phyloP scores from a whole-genome alignment of 1,140 invertebrate genomes.

The Drosophila ohnishii region DNA sequence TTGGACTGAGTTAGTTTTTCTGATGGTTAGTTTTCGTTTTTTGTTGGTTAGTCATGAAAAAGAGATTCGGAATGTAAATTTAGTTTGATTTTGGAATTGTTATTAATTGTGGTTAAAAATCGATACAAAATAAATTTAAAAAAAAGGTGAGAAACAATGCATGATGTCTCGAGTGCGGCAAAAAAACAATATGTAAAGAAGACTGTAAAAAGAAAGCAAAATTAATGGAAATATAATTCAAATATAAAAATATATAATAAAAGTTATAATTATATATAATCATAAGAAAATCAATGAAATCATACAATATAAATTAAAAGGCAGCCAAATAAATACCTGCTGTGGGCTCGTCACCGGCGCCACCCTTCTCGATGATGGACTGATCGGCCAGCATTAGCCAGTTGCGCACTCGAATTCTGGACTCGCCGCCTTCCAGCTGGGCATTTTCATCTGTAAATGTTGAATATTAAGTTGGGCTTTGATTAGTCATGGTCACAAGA shows the following conservation, averaged over 20 bases:
- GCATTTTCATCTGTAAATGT: slow-evolving; percentile 62
- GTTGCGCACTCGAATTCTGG: slow-evolving; percentile 77
- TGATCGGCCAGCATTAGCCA: slow-evolving; percentile 82
- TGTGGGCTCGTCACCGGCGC: slow-evolving; percentile 38
- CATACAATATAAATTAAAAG: not conserved
- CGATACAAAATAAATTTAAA: not conserved
- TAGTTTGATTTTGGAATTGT: slow-evolving; percentile 40
- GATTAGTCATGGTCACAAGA: slow-evolving; percentile 4
- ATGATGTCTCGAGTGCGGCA: slow-evolving; percentile 46
- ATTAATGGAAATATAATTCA: slow-evolving; percentile 24
- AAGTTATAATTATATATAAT: not conserved
- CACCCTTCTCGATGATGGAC: slow-evolving; percentile 68
- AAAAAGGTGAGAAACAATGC: slow-evolving; percentile 14
- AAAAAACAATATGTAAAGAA: slow-evolving; percentile 40
- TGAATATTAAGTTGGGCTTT: not conserved
- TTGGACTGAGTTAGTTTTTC: slow-evolving; percentile 74
- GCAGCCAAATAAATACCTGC: slow-evolving; percentile 56
- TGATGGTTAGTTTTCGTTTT: slow-evolving; percentile 47
- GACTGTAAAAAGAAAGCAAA: slow-evolving; percentile 75
- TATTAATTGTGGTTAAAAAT: slow-evolving; percentile 6
- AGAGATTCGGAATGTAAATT: slow-evolving; percentile 53
- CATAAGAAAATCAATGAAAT: slow-evolving; percentile 7
- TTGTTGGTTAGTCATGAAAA: slow-evolving; percentile 59
- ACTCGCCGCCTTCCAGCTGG: slow-evolving; percentile 62
- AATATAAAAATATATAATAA: slow-evolving; percentile 24